Base-by-base conservation (phyloP, 2,888 invertebrate species). In the Siphlonurus alternatus region DNA sequence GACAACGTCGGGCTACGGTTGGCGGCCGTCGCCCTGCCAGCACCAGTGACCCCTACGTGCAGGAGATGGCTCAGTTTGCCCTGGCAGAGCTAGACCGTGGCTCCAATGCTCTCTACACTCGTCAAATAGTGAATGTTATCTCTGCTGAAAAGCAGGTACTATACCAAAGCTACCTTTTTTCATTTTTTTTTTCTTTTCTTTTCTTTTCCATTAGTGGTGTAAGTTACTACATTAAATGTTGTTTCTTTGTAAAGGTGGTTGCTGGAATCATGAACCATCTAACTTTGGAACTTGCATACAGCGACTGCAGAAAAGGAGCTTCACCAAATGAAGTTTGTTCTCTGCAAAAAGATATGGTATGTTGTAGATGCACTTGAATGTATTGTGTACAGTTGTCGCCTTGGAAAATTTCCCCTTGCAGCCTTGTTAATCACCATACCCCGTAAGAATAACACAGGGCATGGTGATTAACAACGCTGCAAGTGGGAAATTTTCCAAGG, bases 261-360 rank as follows among this genome's bases (percentile, higher is more conserved):
- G 74, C 81, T 61, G 85, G 85, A 20, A 69, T 74, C 25, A 70
- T 80, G 62, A 83, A 81, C 25, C 80, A 78, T 70, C 79, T 88
- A 59, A 78, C 80, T 67, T 81, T 82, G 62, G 76, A 80, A 68
- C 74, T 86, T 10, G 82, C 81, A 18, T 77, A 78, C 56, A 81
- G 82, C 1, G 76, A 77, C 64, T 83, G 84, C 68, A 70, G 73
- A 7, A 80, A 78, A 67, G 65, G 60, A 25, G 63, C 66, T 5
- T 23, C 66, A 54, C 25, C 67, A 51, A 66, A 66, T 56, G 67
- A 64, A 53, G 64, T 64, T 5, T 70, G 70, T 63, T 62, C 67
- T 7, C 61, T 70, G 23, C 68, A 69, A 59, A 67, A 66, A 22
- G 54, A 65, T 22, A 19, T 66, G 22, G 67, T 68, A 61, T 62